Conservation (phyloP, 2,888 invertebrate species). For the Metalampra italica region DNA sequence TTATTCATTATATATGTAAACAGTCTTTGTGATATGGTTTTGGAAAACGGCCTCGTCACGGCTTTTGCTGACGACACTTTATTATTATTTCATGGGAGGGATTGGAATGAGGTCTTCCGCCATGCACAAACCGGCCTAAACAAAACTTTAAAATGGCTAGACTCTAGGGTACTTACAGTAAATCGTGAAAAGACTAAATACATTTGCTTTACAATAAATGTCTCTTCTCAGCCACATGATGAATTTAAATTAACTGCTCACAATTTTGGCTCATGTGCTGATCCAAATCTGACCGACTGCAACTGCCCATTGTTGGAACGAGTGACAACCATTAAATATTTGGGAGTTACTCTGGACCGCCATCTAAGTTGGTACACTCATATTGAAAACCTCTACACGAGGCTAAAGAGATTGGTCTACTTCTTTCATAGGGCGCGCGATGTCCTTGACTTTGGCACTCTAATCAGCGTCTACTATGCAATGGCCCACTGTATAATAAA, state of each 20-base stretch:
- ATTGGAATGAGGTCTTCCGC: neutral
- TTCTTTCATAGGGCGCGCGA: neutral
- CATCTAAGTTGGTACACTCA: neutral
- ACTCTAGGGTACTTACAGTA: neutral
- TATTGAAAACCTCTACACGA: neutral
- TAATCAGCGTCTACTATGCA: too few relatives aligned
- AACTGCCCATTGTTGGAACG: neutral
- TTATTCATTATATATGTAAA: conserved; percentile 1
- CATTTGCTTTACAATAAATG: neutral
- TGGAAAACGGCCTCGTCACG: neutral
- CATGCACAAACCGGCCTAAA: neutral
- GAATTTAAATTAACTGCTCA: neutral
- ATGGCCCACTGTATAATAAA: too few relatives aligned
- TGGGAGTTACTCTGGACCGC: neutral
- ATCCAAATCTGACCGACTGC: neutral
- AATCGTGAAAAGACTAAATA: neutral
- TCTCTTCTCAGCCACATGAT: neutral
- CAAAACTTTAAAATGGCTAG: neutral
- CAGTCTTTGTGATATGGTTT: neutral
- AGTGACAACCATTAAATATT: neutral
- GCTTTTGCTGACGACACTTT: neutral
- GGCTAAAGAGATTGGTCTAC: neutral
- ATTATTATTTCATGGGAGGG: neutral
- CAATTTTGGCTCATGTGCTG: neutral
- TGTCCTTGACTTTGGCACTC: neutral